Conservation (phyloP, 2,888 invertebrate genomes). For the Ochropleura plecta region DNA sequence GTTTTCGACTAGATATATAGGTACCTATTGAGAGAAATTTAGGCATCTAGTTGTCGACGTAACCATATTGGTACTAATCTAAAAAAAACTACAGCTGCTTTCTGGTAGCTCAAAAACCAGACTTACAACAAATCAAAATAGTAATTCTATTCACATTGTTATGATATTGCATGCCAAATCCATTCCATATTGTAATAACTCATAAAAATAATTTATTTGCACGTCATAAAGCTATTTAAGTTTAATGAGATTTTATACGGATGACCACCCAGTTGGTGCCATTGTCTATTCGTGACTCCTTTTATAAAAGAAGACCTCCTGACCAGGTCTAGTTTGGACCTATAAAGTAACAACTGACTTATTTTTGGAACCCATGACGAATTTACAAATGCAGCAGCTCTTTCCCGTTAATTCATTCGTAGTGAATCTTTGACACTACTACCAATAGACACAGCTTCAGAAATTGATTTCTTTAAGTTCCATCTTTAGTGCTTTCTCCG, state of each 20-base stretch:
- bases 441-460: not conserved
- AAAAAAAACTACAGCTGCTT: not conserved
- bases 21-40: not conserved
- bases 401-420: not conserved
- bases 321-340: conserved; percentile 10
- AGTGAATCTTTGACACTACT: not conserved
- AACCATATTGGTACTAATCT: not conserved
- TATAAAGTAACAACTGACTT: not conserved
- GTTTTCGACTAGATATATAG: not conserved
- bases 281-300: conserved; percentile 45
- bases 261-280: conserved; percentile 44
- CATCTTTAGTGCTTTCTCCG: not conserved
- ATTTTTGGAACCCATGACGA: not conserved
- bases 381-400: not conserved
- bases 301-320: conserved; percentile 26
- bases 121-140: conserved; percentile 1
- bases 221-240: conserved; percentile 50
- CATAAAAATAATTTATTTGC: conserved; percentile 49
- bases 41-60: not conserved
- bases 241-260: conserved; percentile 56
- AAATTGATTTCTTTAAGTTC: not conserved
- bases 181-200: conserved; percentile 40
- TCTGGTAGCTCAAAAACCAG: not conserved
- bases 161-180: conserved; percentile 20
- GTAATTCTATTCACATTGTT: conserved; percentile 29